A percentile compares a stretch with the other conserved stretches of the same genome.
Conservation (phyloP, 2,113 vertebrate genomes). For the Vidua chalybeata region DNA sequence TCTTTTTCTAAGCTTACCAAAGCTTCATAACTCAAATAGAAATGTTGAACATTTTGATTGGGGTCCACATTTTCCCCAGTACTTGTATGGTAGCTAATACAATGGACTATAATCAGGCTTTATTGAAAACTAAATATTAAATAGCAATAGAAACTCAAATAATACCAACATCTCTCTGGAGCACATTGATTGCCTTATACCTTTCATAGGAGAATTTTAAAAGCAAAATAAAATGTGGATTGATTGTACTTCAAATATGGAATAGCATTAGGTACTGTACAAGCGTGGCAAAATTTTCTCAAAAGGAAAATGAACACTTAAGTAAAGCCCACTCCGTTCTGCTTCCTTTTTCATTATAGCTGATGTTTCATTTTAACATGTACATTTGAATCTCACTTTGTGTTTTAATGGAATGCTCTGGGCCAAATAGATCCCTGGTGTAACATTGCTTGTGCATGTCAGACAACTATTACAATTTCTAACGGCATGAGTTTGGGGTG, state of each 20-base stretch:
- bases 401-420: conserved; percentile 54
- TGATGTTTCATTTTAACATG: conserved; percentile 54
- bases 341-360: conserved; percentile 48
- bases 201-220: conserved; percentile 23
- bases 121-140: conserved; percentile 42
- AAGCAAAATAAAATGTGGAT: conserved; percentile 35
- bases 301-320: background rate
- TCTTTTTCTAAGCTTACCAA: background rate
- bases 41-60: background rate
- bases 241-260: conserved; percentile 19
- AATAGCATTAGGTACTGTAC: background rate
- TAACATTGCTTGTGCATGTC: conserved; percentile 36
- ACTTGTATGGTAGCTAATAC: background rate
- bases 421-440: conserved; percentile 47
- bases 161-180: background rate
- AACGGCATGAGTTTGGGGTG: conserved; percentile 17
- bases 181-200: background rate
- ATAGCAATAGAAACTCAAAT: background rate
- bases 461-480: conserved; percentile 40
- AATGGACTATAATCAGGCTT: background rate
- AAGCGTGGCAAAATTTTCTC: background rate
- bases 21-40: background rate
- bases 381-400: conserved; percentile 38
- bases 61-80: background rate
- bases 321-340: background rate